These are phyloP conservation scores for Syndactyla subalaris DNA, from an alignment of 2,797 vertebrate species.

Conservation along the genomic window DNA sequence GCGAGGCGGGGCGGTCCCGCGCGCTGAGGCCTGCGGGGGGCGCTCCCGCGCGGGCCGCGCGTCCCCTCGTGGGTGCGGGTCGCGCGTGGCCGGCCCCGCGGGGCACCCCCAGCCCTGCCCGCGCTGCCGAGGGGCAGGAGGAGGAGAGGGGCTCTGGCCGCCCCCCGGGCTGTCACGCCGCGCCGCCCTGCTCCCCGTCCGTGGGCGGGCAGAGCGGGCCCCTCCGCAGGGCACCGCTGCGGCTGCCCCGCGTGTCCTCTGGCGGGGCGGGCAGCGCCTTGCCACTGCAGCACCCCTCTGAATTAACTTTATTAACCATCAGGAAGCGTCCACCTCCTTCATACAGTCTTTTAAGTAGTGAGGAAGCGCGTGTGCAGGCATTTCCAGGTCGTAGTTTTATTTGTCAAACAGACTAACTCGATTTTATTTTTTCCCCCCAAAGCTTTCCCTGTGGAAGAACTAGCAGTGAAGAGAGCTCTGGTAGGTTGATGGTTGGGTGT, in stretches of 20 bases:
- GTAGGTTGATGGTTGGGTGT: neutral
- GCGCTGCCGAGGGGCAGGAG: too few relatives aligned
- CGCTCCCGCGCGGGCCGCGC: neutral
- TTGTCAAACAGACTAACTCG: accelerated
- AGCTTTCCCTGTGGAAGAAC: neutral
- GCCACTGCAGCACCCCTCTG: accelerated
- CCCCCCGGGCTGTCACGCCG: neutral
- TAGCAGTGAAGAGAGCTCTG: neutral
- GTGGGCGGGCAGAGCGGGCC: neutral
- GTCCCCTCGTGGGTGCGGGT: neutral
- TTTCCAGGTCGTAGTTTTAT: neutral
- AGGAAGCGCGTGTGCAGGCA: neutral
- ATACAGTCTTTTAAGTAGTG: accelerated
- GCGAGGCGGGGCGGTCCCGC: neutral
- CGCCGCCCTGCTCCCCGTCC: too few relatives aligned
- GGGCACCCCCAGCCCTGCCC: neutral
- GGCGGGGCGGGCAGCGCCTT: accelerated
- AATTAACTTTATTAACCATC: neutral
- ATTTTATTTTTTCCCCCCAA: too few relatives aligned
- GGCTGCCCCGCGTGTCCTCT: neutral
- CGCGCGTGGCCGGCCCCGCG: neutral
- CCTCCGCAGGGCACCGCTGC: accelerated
- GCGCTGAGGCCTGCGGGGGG: neutral
- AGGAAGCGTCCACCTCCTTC: neutral
- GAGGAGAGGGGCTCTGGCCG: too few relatives aligned